These are phyloP conservation scores for Zaprionus tsacasi DNA, from an alignment of 1,140 invertebrate genomes.

Conservation along the genomic window DNA sequence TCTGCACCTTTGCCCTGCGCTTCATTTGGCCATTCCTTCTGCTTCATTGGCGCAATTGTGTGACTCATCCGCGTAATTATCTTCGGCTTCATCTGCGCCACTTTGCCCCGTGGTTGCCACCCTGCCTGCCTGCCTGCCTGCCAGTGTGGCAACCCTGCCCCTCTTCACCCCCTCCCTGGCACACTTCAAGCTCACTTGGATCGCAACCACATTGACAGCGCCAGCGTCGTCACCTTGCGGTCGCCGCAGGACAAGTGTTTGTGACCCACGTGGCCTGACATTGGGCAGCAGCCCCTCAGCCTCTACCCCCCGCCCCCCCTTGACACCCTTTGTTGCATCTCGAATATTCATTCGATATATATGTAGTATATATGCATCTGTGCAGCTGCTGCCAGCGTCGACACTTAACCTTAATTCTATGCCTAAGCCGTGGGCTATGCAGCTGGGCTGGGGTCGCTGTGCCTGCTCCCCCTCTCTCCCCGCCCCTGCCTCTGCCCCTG, in stretches of 20 bases:
- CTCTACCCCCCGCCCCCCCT: too few species aligned
- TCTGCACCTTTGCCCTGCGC: constrained; percentile 15
- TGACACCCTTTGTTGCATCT: not conserved
- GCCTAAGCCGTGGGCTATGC: constrained; percentile 9
- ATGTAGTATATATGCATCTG: too few species aligned
- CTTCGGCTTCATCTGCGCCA: constrained; percentile 25
- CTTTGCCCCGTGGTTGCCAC: constrained; percentile 17
- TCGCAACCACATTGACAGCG: too few species aligned
- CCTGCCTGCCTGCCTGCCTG: not conserved
- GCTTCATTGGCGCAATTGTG: constrained; percentile 82
- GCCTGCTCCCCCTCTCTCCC: not conserved
- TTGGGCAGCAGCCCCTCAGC: constrained; percentile 4
- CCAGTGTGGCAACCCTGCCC: not conserved
- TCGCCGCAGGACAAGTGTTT: constrained; percentile 57
- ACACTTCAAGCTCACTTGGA: not conserved
- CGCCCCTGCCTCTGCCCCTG: not conserved
- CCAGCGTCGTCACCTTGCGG: constrained; percentile 52
- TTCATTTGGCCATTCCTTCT: constrained; percentile 72
- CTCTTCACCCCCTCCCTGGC: not conserved
- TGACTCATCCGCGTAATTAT: constrained; percentile 59
- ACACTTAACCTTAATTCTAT: constrained; percentile 70
- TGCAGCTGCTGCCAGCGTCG: constrained; percentile 19
- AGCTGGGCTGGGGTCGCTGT: too few species aligned
- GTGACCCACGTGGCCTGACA: constrained; percentile 69
- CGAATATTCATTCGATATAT: not conserved